phyloP scores from a whole-genome alignment of 2,113 vertebrate species.

The Antennarius striatus region DNA sequence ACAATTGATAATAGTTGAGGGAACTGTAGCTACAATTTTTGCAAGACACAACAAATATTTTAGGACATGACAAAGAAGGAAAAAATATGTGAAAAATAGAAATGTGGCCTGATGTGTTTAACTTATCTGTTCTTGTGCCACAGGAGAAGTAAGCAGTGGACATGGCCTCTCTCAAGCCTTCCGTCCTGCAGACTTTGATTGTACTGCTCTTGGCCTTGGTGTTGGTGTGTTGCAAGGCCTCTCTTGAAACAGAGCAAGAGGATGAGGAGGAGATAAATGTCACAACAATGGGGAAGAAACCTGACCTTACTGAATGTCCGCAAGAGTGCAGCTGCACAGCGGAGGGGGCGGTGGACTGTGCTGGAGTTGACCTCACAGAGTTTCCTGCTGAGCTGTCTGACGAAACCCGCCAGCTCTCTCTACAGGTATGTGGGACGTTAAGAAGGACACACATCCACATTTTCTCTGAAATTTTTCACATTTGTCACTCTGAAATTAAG shows the following conservation, averaged over 20 bases:
- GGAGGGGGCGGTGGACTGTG: slow-evolving; percentile 91
- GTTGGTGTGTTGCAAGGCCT: slow-evolving; percentile 67
- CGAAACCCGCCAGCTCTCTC: slow-evolving; percentile 87
- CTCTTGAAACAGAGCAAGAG: slow-evolving; percentile 47
- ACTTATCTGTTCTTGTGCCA: slow-evolving; percentile 32
- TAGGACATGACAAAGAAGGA: too few species aligned
- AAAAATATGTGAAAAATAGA: not conserved
- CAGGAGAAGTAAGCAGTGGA: slow-evolving; percentile 31
- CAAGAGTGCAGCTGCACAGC: slow-evolving; percentile 85
- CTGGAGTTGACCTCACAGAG: slow-evolving; percentile 88
- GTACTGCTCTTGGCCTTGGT: slow-evolving; percentile 73
- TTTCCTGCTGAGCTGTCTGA: slow-evolving; percentile 86
- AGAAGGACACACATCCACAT: not conserved
- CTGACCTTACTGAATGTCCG: slow-evolving; percentile 76
- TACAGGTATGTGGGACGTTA: slow-evolving; percentile 82
- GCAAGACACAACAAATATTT: too few species aligned
- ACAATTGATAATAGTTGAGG: too few species aligned
- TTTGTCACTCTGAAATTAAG: too few species aligned
- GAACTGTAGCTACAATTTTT: too few species aligned
- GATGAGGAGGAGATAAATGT: slow-evolving; percentile 58
- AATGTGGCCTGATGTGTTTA: slow-evolving; percentile 3
- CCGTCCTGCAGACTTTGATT: slow-evolving; percentile 70
- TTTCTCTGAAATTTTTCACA: too few species aligned
- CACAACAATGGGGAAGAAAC: not conserved
- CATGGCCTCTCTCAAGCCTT: slow-evolving; percentile 61